Evolutionary conservation across 1,140 invertebrate species (phyloP), one percentile per base, ranked within the genome.

Genomic region (Scaptomyza hsui): DNA sequence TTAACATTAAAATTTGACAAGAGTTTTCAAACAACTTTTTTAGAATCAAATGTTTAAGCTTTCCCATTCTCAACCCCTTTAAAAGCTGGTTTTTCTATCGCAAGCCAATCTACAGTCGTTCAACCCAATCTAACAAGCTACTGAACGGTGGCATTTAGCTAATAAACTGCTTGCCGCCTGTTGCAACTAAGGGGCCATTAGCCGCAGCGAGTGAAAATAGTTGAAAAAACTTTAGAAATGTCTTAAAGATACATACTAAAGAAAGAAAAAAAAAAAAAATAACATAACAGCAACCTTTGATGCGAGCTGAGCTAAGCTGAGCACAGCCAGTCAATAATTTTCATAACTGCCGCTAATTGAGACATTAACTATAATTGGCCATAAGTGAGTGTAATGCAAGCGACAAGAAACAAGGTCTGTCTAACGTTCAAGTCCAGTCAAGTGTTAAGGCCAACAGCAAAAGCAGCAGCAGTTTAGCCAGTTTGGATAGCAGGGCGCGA

Each of bases 311-410:
- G 32, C 12, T 4, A 3, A 37, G 32, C 32, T 26, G 24, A 41
- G 56, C 57, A 47, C 24, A 45, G 78, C 37, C 52, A 88, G 81
- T 78, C 81, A 86, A 86, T 86, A 88, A 86, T 86, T 86, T 86
- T 86, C 78, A 86, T 86, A 86, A 86, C 81, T 88, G 81, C 78
- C 74, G 63, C 74, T 86, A 86, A 86, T 86, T 86, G 81, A 86
- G 81, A 88, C 82, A 86, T 86, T 86, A 86, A 68, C 74, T 52
- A 65, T 86, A 86, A 86, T 86, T 86, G 81, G 78, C 60, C 74
- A 61, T 86, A 82, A 86, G 81, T 86, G 77, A 72, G 77, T 79
- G 77, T 61, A 79, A 70, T 79, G 65, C 77, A 41, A 83, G 75
- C 67, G 56, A 76, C 75, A 68, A 75, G 60, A 35, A 65, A 52